Evolutionary conservation across 2,113 vertebrate genomes (phyloP).

Genomic region (Ranitomeya imitator): DNA sequence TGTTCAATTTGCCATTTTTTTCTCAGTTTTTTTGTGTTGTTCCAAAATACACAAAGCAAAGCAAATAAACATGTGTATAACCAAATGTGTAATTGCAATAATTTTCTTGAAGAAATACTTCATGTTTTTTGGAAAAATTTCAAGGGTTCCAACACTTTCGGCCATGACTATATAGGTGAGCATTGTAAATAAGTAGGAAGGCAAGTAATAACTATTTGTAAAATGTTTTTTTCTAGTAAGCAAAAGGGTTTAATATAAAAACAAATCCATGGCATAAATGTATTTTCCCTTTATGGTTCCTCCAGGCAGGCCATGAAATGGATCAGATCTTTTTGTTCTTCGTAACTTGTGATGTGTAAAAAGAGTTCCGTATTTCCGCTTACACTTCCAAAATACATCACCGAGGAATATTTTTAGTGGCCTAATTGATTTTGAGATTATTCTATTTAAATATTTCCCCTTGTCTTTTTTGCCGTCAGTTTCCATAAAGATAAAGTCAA

Average conservation of each 20-base stretch:
- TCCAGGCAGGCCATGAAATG: not conserved
- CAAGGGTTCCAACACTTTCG: no score
- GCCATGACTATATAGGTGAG: no score
- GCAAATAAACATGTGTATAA: no score
- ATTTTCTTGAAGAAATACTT: no score
- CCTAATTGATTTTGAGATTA: constrained; percentile 46
- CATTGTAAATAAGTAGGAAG: not conserved
- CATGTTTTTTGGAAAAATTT: no score
- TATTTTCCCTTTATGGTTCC: not conserved
- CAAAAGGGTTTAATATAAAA: not conserved
- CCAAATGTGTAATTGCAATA: no score
- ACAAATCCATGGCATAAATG: not conserved
- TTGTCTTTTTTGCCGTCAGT: constrained; percentile 20
- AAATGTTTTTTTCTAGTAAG: not conserved
- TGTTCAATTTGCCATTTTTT: no score
- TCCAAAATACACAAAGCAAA: no score
- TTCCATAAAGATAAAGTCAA: constrained; percentile 28
- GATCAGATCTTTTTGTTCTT: constrained; percentile 22
- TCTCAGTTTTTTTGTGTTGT: no score
- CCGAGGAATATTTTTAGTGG: not conserved
- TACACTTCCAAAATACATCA: constrained; percentile 23
- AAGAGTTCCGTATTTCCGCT: not conserved
- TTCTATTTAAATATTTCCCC: constrained; percentile 43
- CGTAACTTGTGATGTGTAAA: not conserved
- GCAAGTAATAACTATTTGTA: not conserved